A percentile compares a stretch with the other conserved stretches of the same genome.
Evolutionary conservation across 1,140 invertebrate species (phyloP).

Genomic region (Colletes latitarsis): DNA sequence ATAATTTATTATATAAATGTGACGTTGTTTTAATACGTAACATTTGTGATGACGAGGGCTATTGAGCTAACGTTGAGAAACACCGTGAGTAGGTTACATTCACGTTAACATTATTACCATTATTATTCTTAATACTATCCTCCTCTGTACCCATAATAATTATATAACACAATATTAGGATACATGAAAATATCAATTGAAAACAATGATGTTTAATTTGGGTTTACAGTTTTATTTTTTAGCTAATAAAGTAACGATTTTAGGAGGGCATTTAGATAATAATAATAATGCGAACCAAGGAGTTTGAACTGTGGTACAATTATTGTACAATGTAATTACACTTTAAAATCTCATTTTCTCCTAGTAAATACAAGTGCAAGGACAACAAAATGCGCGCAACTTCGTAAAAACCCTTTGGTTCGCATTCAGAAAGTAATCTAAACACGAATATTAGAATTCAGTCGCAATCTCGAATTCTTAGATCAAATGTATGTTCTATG

Average conservation of each 20-base stretch:
- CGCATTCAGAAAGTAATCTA: constrained; percentile 66
- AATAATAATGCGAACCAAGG: constrained; percentile 68
- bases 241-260: constrained; percentile 57
- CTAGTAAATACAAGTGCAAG: constrained; percentile 3
- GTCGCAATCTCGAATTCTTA: constrained; percentile 51
- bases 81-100: constrained; percentile 68
- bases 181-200: constrained; percentile 68
- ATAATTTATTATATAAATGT: constrained; percentile 60
- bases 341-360: constrained; percentile 39
- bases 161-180: constrained; percentile 69
- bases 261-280: constrained; percentile 60
- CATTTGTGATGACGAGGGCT: constrained; percentile 55
- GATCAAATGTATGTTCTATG: constrained; percentile 57
- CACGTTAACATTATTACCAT: constrained; percentile 70
- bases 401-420: constrained; percentile 75
- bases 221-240: constrained; percentile 63
- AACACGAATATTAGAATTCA: constrained; percentile 62
- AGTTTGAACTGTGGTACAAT: constrained; percentile 58
- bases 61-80: constrained; percentile 71
- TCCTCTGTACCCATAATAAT: constrained; percentile 62
- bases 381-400: constrained; percentile 51
- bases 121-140: constrained; percentile 74
- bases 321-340: constrained; percentile 32
- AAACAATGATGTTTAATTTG: constrained; percentile 67
- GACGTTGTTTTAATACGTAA: constrained; percentile 55